Evolutionary conservation across 2,113 vertebrate genomes (phyloP).

Genomic region (Thryonomys swinderianus): DNA sequence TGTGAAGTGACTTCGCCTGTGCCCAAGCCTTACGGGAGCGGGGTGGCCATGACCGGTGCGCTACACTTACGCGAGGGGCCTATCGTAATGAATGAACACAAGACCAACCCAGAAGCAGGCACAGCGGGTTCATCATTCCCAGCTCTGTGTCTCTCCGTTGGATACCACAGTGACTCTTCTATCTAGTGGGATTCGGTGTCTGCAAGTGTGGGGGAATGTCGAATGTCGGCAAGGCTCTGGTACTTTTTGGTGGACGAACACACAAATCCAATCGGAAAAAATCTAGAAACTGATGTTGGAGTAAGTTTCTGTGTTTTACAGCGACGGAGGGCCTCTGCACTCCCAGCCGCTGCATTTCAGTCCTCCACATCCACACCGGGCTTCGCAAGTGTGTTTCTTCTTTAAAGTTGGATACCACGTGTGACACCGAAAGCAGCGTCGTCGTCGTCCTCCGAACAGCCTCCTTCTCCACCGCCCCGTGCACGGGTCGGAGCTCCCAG

Average conservation of each 20-base stretch:
- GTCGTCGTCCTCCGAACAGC: too few relatives aligned
- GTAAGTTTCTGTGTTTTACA: neutral
- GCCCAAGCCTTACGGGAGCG: neutral
- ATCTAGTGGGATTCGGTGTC: neutral
- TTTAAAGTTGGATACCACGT: neutral
- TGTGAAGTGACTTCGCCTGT: neutral
- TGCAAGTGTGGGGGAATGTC: neutral
- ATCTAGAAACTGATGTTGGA: neutral
- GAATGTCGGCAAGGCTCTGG: neutral
- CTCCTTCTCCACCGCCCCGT: too few relatives aligned
- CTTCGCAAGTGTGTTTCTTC: neutral
- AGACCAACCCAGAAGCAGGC: neutral
- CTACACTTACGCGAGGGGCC: neutral
- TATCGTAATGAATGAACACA: neutral
- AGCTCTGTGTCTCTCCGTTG: neutral
- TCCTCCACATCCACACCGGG: neutral
- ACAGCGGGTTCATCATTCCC: neutral
- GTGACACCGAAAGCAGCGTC: too few relatives aligned
- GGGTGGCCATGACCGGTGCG: neutral
- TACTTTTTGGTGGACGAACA: neutral
- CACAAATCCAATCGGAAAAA: neutral
- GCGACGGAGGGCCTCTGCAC: neutral
- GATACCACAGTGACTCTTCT: neutral
- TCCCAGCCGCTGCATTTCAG: neutral
- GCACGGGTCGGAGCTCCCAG: neutral